Evolutionary conservation across 2,888 invertebrate species (phyloP).

Genomic region (Synergus japonicus): DNA sequence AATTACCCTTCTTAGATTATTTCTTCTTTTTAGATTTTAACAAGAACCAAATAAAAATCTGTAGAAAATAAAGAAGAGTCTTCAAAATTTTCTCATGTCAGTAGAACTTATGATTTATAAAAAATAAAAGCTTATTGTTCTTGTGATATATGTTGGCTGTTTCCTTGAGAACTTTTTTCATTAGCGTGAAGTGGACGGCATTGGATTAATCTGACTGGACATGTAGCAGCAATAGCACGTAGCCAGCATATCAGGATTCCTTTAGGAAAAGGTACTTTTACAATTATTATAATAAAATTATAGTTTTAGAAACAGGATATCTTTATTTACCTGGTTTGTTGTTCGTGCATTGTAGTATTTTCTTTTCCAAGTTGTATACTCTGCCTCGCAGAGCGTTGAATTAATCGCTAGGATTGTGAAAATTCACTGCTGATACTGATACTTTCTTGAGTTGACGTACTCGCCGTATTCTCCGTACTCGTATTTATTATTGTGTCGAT

Average conservation of each 20-base stretch:
- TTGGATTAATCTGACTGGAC: constrained; percentile 71
- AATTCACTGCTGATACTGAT: constrained; percentile 61
- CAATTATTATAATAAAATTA: not conserved
- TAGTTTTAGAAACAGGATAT: not conserved
- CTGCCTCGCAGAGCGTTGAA: constrained; percentile 58
- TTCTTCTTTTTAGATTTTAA: no score
- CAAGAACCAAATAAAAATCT: no score
- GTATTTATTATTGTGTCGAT: constrained; percentile 53
- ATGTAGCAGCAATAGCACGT: constrained; percentile 70
- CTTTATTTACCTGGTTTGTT: constrained; percentile 61
- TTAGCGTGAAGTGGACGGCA: constrained; percentile 74
- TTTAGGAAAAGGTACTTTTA: constrained; percentile 47
- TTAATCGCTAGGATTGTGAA: constrained; percentile 68
- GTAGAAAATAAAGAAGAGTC: not conserved
- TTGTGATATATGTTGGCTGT: not conserved
- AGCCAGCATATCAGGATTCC: constrained; percentile 64
- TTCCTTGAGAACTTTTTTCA: constrained; percentile 9
- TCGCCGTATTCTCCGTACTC: constrained; percentile 56
- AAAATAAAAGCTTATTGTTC: not conserved
- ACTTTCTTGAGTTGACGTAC: constrained; percentile 59
- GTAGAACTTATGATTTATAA: not conserved
- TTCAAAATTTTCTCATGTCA: not conserved
- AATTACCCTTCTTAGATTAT: no score
- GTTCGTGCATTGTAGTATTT: constrained; percentile 59
- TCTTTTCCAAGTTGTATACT: constrained; percentile 55